These are phyloP conservation scores for Eurois occulta DNA, from an alignment of 2,888 invertebrate genomes.

Conservation along the genomic window DNA sequence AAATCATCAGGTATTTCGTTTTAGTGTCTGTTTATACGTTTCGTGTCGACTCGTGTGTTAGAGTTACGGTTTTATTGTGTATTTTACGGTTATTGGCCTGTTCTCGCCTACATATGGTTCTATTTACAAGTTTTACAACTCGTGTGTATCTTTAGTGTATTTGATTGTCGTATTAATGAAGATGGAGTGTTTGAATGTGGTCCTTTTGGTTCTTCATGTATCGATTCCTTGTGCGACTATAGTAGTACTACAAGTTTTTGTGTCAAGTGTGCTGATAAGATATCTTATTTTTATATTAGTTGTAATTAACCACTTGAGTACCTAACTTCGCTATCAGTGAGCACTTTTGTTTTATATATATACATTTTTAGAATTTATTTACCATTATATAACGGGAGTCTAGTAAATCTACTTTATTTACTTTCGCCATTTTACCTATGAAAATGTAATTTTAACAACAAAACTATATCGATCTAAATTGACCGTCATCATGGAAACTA, in stretches of 20 bases:
- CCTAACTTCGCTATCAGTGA: background rate
- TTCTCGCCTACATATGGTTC: slow-evolving; percentile 23
- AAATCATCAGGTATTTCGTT: slow-evolving; percentile 70
- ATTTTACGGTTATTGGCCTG: slow-evolving; percentile 50
- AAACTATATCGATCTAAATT: background rate
- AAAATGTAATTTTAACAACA: background rate
- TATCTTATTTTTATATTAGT: background rate
- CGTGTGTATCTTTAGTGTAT: slow-evolving; percentile 3
- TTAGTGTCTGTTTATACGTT: slow-evolving; percentile 11
- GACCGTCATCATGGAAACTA: background rate
- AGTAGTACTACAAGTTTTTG: slow-evolving; percentile 9
- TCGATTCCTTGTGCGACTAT: slow-evolving; percentile 19
- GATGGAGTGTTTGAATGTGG: slow-evolving; percentile 20
- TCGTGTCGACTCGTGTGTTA: background rate
- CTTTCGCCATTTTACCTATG: background rate
- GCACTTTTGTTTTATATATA: background rate
- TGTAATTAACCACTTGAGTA: background rate
- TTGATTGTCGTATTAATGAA: slow-evolving; percentile 17
- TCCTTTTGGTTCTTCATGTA: slow-evolving; percentile 14
- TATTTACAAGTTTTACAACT: slow-evolving; percentile 53
- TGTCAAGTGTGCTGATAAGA: slow-evolving; percentile 7
- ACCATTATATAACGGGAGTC: background rate
- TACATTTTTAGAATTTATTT: background rate
- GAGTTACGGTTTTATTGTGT: slow-evolving; percentile 48
- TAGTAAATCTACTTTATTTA: background rate